phyloP scores from a whole-genome alignment of 2,888 invertebrate genomes.

The Zele albiditarsus region DNA sequence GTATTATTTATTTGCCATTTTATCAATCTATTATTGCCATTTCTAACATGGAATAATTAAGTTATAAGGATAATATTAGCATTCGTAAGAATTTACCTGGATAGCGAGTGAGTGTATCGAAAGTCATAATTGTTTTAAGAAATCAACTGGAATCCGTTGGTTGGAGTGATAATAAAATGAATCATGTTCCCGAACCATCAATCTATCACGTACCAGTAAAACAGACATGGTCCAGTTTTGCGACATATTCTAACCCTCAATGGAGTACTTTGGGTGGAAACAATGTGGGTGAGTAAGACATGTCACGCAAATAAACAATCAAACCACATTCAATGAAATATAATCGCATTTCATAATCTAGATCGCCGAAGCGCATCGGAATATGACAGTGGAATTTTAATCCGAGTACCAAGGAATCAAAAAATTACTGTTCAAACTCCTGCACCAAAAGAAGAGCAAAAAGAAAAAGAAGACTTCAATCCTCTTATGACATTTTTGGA shows the following conservation, averaged over 20 bases:
- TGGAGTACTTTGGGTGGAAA: slow-evolving; percentile 45
- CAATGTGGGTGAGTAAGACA: slow-evolving; percentile 45
- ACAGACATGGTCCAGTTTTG: slow-evolving; percentile 46
- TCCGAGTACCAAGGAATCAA: slow-evolving; percentile 60
- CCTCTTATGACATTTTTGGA: slow-evolving; percentile 56
- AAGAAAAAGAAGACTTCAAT: slow-evolving; percentile 48
- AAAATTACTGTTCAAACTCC: slow-evolving; percentile 59
- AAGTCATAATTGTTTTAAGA: slow-evolving; percentile 49
- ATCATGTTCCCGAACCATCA: slow-evolving; percentile 51
- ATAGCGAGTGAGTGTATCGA: too few relatives aligned
- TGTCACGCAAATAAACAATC: neutral
- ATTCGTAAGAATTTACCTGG: too few relatives aligned
- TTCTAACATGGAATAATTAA: too few relatives aligned
- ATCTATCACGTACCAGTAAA: slow-evolving; percentile 44
- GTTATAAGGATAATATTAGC: too few relatives aligned
- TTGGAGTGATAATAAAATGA: slow-evolving; percentile 58
- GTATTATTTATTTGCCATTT: too few relatives aligned
- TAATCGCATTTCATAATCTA: neutral
- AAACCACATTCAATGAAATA: neutral
- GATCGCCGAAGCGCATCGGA: slow-evolving; percentile 30
- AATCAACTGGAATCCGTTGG: slow-evolving; percentile 55
- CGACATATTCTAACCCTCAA: slow-evolving; percentile 10
- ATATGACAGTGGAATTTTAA: slow-evolving; percentile 46
- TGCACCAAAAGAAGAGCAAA: slow-evolving; percentile 47
- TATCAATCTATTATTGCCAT: too few relatives aligned